Evolutionary conservation across 1,140 invertebrate genomes (phyloP), one percentile per base, ranked within the genome.

Genomic region (Macrobrachium nipponense): DNA sequence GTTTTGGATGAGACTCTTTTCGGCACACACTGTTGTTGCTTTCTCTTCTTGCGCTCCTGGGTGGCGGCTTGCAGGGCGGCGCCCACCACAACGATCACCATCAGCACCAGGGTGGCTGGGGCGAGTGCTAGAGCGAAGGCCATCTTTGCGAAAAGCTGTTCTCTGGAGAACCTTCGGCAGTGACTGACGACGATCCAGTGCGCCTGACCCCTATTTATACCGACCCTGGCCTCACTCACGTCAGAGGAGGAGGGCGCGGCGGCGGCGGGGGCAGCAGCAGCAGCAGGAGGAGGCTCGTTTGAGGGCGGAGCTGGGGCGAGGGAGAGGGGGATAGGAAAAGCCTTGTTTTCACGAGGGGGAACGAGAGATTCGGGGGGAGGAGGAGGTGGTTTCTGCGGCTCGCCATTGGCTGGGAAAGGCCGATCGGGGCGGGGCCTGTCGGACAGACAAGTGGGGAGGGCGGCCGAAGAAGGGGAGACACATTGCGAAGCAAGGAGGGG

Each of bases 151-250:
- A 80, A 51, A 61, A 84, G 83, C 77, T 51, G 51, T 51, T 51
- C 51, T 86, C 83, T 79, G 60, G 68, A 79, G 75, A 62, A 68
- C 64, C 51, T 27, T 11, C 20, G 77, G 76, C 83, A 86, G 83
- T 86, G 83, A 86, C 83, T 86, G 77, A 79, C 66, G 60, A 43
- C n/a, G 66, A 15, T 73, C 58, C 17, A 23, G 8, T 51, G 64
- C 14, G 18, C 62, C 59, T 59, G 66, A n/a, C 76, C 83, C 27
- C 73, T 86, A 86, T 86, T 80, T 86, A 86, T 86, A 86, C 82
- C 12, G 20, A 61, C 11, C 2, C 23, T 8, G 1, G 8, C 44
- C 62, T 11, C n/a, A n/a, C n/a, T 15, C 43, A 51, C 44, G 44
- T 51, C 44, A 51, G 51, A 51, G 12, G 51, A 12, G 51, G 51